These are phyloP conservation scores for Achlya flavicornis DNA, from an alignment of 2,888 invertebrate genomes.

Conservation along the genomic window DNA sequence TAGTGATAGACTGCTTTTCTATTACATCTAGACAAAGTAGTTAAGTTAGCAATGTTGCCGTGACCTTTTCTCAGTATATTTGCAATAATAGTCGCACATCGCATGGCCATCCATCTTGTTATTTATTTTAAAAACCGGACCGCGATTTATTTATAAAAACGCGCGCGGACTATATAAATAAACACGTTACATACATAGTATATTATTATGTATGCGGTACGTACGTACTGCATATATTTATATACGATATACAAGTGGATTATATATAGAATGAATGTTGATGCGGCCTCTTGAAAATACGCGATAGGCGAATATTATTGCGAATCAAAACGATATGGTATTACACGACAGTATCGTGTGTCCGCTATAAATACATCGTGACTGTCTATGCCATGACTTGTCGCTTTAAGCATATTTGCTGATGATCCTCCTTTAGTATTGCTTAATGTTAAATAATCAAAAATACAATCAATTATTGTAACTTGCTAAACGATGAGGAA, in stretches of 20 bases:
- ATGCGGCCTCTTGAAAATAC: conserved; percentile 51
- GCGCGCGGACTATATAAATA: conserved; percentile 31
- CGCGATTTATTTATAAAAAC: conserved; percentile 50
- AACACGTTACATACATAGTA: conserved; percentile 16
- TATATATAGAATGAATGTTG: conserved; percentile 67
- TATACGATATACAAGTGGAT: conserved; percentile 49
- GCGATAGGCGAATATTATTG: conserved; percentile 11
- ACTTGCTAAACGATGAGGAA: too few species aligned
- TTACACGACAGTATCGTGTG: background rate
- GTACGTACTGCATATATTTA: conserved; percentile 62
- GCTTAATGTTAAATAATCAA: background rate
- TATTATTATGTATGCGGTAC: conserved; percentile 24
- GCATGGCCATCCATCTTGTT: conserved; percentile 56
- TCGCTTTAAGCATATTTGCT: background rate
- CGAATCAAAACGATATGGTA: conserved; percentile 11
- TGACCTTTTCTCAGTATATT: conserved; percentile 72
- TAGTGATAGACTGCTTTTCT: background rate
- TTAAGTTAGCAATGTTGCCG: conserved; percentile 44
- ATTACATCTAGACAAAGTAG: too few species aligned
- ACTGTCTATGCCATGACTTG: background rate
- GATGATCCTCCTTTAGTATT: background rate
- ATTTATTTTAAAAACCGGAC: conserved; percentile 46
- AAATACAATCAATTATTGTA: too few species aligned
- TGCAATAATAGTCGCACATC: conserved; percentile 49
- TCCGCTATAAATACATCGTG: background rate